phyloP scores from a whole-genome alignment of 2,113 vertebrate species.

The Galeopterus variegatus region DNA sequence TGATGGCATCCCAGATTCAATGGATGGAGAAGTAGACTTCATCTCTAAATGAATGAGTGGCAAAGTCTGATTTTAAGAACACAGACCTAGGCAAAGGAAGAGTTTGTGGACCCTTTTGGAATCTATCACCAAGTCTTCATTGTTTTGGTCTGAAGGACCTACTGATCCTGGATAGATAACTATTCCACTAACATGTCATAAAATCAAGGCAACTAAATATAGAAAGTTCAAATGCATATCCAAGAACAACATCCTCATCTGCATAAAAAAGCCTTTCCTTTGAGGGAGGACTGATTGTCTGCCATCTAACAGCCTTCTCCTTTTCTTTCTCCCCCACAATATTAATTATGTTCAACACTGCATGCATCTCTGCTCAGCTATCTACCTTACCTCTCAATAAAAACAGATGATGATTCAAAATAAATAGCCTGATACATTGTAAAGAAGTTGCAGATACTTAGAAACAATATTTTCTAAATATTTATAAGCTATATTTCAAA shows the following conservation, averaged over 20 bases:
- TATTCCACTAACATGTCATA: neutral
- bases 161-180: neutral
- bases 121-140: neutral
- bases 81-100: neutral
- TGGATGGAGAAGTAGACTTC: neutral
- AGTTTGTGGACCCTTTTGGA: neutral
- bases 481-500: slow-evolving; percentile 85
- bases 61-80: neutral
- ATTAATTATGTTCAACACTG: slow-evolving; percentile 82
- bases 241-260: slow-evolving; percentile 61
- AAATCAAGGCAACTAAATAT: neutral
- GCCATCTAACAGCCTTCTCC: slow-evolving; percentile 72
- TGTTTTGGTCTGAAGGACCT: neutral
- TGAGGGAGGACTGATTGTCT: slow-evolving; percentile 73
- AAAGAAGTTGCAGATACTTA: slow-evolving; percentile 69
- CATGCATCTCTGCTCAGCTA: slow-evolving; percentile 64
- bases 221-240: slow-evolving; percentile 49
- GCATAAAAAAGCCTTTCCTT: slow-evolving; percentile 60
- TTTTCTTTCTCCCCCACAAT: slow-evolving; percentile 70
- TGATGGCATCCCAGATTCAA: neutral
- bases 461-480: slow-evolving; percentile 82
- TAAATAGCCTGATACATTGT: slow-evolving; percentile 44
- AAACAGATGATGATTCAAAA: slow-evolving; percentile 73
- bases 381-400: slow-evolving; percentile 78
- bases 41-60: neutral